These are phyloP conservation scores for Hofmannophila pseudospretella DNA, from an alignment of 2,888 invertebrate species.

Conservation along the genomic window DNA sequence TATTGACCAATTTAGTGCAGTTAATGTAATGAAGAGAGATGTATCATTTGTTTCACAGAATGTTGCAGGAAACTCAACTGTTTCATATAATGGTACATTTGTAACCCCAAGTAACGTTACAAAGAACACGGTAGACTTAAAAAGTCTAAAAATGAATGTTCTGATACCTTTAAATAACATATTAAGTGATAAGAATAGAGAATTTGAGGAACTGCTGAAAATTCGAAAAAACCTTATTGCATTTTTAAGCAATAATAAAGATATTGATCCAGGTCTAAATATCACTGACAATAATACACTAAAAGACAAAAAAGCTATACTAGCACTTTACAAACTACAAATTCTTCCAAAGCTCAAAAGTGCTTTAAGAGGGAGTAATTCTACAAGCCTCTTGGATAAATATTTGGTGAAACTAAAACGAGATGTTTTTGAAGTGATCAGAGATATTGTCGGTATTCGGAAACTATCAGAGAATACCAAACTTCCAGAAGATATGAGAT, in stretches of 20 bases:
- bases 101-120: neutral
- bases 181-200: constrained; percentile 39
- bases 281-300: constrained; percentile 11
- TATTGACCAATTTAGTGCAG: constrained; percentile 14
- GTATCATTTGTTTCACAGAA: constrained; percentile 11
- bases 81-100: neutral
- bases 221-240: constrained; percentile 36
- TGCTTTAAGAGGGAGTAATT: constrained; percentile 22
- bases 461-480: constrained; percentile 20
- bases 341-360: constrained; percentile 20
- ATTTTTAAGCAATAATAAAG: constrained; percentile 24
- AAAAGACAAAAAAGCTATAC: constrained; percentile 16
- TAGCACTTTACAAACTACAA: constrained; percentile 26
- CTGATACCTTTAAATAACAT: constrained; percentile 36
- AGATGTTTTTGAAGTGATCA: constrained; percentile 46
- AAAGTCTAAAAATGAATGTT: constrained; percentile 26
- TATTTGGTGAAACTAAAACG: constrained; percentile 41
- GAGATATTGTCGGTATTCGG: constrained; percentile 36
- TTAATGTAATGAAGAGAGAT: constrained; percentile 45
- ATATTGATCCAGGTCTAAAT: constrained; percentile 12
- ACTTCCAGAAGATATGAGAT: constrained; percentile 34
- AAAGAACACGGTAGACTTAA: constrained; percentile 17
- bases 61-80: constrained; percentile 4
- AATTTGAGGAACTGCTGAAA: constrained; percentile 35
- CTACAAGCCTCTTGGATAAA: constrained; percentile 21